phyloP scores from a whole-genome alignment of 2,797 vertebrate species.

The Eupleurogrammus muticus region DNA sequence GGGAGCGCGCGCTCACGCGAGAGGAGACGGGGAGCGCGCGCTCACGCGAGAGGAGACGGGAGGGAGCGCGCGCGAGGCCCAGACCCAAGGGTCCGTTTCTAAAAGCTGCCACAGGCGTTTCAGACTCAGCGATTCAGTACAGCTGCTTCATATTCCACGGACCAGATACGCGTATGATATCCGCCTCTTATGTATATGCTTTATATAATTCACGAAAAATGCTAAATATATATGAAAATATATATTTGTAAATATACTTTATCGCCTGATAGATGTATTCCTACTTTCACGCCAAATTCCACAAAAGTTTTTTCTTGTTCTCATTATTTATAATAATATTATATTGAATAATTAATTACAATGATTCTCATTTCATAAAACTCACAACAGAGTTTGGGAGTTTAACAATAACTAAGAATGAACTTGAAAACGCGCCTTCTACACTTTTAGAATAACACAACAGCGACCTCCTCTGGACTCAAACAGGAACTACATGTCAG shows the following conservation, averaged over 20 bases:
- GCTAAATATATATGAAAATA: no score
- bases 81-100: slow-evolving; percentile 16
- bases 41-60: slow-evolving; percentile 8
- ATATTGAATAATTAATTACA: no score
- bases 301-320: background rate
- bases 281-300: background rate
- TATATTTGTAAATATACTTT: no score
- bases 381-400: no score
- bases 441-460: background rate
- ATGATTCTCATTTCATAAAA: no score
- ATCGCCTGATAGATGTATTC: background rate
- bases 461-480: slow-evolving; percentile 40
- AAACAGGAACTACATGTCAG: slow-evolving; percentile 14
- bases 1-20: slow-evolving; percentile 49
- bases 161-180: no score
- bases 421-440: background rate
- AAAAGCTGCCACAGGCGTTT: background rate
- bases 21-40: slow-evolving; percentile 39
- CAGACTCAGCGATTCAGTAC: background rate
- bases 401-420: background rate
- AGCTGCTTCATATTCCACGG: background rate
- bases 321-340: no score
- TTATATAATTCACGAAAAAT: no score
- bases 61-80: slow-evolving; percentile 45
- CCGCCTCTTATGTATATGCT: no score